phyloP scores from a whole-genome alignment of 2,113 vertebrate species.

The Clarias gariepinus region DNA sequence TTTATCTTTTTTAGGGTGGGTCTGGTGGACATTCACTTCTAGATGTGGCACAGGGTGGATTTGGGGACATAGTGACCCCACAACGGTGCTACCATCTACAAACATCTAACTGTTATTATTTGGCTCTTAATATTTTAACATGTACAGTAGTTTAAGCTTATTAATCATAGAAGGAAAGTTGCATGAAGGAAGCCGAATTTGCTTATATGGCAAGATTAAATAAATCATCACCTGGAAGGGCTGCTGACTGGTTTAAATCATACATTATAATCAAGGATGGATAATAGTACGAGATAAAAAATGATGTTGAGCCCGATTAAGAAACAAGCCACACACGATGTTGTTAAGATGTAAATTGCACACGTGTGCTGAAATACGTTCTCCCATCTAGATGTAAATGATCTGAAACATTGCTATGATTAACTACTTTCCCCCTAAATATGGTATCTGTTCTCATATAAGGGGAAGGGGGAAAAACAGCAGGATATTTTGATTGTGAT shows the following conservation, averaged over 20 bases:
- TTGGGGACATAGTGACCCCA: neutral
- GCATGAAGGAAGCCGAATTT: neutral
- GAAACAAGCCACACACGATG: neutral
- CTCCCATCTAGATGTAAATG: neutral
- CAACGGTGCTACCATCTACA: neutral
- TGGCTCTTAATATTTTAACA: neutral
- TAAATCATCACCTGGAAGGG: neutral
- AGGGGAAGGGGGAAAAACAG: neutral
- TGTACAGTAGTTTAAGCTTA: neutral
- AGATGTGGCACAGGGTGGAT: neutral
- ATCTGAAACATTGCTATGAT: neutral
- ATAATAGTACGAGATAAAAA: neutral
- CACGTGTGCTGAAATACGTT: neutral
- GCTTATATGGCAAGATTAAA: conserved; percentile 1
- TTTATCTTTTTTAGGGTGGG: conserved; percentile 48
- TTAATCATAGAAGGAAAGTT: neutral
- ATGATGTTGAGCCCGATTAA: neutral
- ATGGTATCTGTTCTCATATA: neutral
- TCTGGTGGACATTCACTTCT: conserved; percentile 35
- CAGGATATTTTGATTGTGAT: conserved; percentile 27
- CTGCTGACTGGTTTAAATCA: conserved; percentile 18
- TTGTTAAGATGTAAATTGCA: neutral
- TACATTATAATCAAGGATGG: neutral
- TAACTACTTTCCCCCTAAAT: neutral
- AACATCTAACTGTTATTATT: neutral